Evolutionary conservation across 2,113 vertebrate genomes (phyloP).

Genomic region (Takifugu flavidus): DNA sequence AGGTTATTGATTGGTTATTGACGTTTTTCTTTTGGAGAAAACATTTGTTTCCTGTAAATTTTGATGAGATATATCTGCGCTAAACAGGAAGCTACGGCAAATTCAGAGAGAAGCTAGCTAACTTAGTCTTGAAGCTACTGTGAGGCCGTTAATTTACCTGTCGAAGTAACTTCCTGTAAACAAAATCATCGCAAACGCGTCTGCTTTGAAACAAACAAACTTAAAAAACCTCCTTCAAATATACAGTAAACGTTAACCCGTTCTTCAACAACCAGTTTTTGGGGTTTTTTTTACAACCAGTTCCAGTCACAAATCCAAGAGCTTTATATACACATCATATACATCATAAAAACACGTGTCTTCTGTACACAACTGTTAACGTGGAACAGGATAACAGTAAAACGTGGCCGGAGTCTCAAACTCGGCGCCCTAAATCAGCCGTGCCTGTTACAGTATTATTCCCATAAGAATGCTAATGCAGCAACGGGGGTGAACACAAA

Average conservation of each 20-base stretch:
- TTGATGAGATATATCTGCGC: no score
- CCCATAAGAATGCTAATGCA: conserved; percentile 1
- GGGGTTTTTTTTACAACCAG: conserved; percentile 14
- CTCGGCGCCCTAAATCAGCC: conserved; percentile 22
- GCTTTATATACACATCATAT: conserved; percentile 46
- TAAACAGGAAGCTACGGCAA: no score
- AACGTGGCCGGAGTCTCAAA: conserved; percentile 49
- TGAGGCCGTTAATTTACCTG: no score
- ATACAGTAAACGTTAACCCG: conserved; percentile 34
- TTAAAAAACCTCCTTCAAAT: conserved; percentile 10
- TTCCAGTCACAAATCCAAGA: conserved; percentile 35
- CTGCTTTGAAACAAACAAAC: background rate
- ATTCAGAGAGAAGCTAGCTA: no score
- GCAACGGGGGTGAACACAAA: conserved; percentile 5
- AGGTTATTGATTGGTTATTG: no score
- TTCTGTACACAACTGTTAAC: conserved; percentile 48
- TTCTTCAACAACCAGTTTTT: conserved; percentile 40
- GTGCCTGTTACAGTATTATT: conserved; percentile 2
- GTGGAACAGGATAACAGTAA: conserved; percentile 1
- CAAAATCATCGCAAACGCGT: no score
- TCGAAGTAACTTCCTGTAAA: no score
- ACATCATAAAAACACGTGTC: conserved; percentile 53
- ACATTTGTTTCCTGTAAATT: no score
- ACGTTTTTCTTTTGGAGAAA: no score
- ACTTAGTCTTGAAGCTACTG: no score